Base-by-base conservation (phyloP, 1,140 invertebrate genomes). In the Atopsyche davidsoni region DNA sequence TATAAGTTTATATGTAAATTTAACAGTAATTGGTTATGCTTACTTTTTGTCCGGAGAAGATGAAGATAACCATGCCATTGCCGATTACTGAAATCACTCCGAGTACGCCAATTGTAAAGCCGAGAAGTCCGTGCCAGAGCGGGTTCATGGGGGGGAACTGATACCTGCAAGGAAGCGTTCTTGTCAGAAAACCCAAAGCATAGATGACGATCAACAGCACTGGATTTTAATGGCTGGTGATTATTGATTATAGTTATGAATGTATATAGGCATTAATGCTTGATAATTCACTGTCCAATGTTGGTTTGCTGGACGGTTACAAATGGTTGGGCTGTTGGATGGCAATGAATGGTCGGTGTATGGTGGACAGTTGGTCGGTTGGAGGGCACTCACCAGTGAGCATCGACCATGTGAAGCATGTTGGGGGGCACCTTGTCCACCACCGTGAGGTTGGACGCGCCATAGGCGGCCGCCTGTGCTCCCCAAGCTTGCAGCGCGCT, bases 21-120 rank as follows among this genome's bases (percentile, higher is more conserved):
- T 14, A 35, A 36, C 1, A n/a, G 4, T 28, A 25, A 16, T 42
- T 21, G 11, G 11, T 2, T 25, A 25, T 47, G 2, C 11, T 50
- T 52, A 58, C 72, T 63, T 74, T 74, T 42, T 70, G 72, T 36
- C 66, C 64, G 25, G 76, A 73, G 68, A 92, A 94, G 51, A 93
- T 87, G 68, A 87, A 92, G 47, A 92, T 75, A 22, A 93, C 90
- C 73, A 92, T 81, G 19, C 84, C 81, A 61, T 95, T 95, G 47
- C 90, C 91, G 41, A 74, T 57, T 14, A 88, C 66, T 4, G 85
- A 83, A 42, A 89, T 68, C 28, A 81, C 68, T n/a, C 79, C 80
- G 21, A 83, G 70, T 18, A 75, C 58, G 31, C 73, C 69, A 58
- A 83, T 81, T 23, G 75, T 76, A 48, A 83, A 73, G 7, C 80